Percentiles rank a stretch among this genome's conserved stretches.
Conservation (phyloP, 2,888 invertebrate genomes). For the Deroplatys truncata region DNA sequence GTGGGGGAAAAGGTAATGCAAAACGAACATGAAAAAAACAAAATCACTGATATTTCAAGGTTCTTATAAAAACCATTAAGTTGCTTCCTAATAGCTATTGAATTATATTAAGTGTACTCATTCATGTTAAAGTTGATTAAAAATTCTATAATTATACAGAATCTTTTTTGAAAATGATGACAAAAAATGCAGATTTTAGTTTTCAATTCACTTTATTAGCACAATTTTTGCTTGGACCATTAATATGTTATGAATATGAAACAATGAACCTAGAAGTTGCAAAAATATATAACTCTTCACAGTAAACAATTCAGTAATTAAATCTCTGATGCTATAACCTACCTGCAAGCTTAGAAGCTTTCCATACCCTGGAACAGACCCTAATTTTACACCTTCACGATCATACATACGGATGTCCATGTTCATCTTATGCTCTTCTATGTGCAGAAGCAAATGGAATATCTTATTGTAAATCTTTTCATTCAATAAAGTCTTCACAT, state of each 20-base stretch:
- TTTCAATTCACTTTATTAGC: neutral
- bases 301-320: too few relatives aligned
- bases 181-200: neutral
- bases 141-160: too few relatives aligned
- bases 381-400: conserved; percentile 31
- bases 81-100: too few relatives aligned
- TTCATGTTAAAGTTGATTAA: too few relatives aligned
- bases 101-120: too few relatives aligned
- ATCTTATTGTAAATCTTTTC: conserved; percentile 34
- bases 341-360: neutral
- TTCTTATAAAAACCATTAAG: too few relatives aligned
- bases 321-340: neutral
- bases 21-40: too few relatives aligned
- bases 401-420: conserved; percentile 38
- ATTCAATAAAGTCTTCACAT: neutral
- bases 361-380: neutral
- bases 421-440: conserved; percentile 40
- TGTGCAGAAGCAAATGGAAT: conserved; percentile 35
- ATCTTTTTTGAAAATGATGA: neutral
- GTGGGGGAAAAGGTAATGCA: too few relatives aligned
- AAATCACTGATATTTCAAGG: too few relatives aligned
- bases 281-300: too few relatives aligned
- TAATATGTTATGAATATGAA: too few relatives aligned
- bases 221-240: neutral
- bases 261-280: too few relatives aligned